Evolutionary conservation across 1,140 invertebrate species (phyloP), one percentile per base, ranked within the genome.

Genomic region (Drosophila athabasca): DNA sequence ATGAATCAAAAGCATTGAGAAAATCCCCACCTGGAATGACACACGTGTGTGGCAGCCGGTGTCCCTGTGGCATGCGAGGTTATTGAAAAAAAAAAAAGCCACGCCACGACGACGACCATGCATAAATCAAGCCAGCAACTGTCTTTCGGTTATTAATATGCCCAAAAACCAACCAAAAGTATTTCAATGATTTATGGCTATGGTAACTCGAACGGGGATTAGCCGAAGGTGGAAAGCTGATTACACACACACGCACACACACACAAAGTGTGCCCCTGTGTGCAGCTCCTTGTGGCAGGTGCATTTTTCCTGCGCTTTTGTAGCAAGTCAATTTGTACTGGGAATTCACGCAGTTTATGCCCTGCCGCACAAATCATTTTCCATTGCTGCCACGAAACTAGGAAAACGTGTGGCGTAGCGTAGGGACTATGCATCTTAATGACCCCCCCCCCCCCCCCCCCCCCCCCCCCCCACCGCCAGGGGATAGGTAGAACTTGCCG

Each of bases 131-230:
- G 70, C 50, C 45, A 78, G 76, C 71, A 57, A 77, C 80, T 83
- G 79, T 68, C 66, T 67, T 74, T 84, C 24, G 74, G 79, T 85
- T 85, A 82, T 87, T 87, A 87, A 87, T 82, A 88, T 82, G 79
- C 62, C 60, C 65, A 26, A 17, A 39, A 39, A 39, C 35, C 35
- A 39, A 39, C 26, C 60, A 66, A 85, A 82, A 71, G 74, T 78
- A 71, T 78, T 75, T 65, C 53, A 7, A 75, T 85, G 82, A 85
- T 85, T 85, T 85, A 85, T 87, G 62, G 70, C 78, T 54, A 48
- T 41, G 48, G 66, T 6, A 77, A 54, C 68, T 55, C 62, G 55
- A 62, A 60, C 54, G 35, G 53, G 78, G 61, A 81, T 80, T 80
- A 75, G 76, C 54, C 55, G 35, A 29, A 8, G 22, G 11, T 31